phyloP scores from a whole-genome alignment of 2,888 invertebrate species.

The Loripinus fragilis region DNA sequence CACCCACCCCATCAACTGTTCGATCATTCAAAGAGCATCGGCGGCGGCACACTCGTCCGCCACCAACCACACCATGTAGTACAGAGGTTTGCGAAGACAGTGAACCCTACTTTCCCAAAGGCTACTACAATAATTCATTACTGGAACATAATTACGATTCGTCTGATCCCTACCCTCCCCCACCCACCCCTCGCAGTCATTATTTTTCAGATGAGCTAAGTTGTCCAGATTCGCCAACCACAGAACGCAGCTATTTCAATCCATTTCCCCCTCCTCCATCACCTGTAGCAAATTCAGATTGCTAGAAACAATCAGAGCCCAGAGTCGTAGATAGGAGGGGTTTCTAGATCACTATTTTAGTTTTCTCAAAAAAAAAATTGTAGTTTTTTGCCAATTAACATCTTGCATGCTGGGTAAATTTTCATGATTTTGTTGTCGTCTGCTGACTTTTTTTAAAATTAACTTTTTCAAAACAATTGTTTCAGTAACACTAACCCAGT shows the following conservation, averaged over 20 bases:
- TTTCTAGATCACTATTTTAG: too few species aligned
- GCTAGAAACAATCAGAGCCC: slow-evolving; percentile 47
- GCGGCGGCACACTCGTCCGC: slow-evolving; percentile 88
- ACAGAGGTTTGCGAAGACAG: slow-evolving; percentile 94
- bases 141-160: slow-evolving; percentile 85
- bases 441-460: too few species aligned
- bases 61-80: slow-evolving; percentile 94
- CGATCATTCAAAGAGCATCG: slow-evolving; percentile 86
- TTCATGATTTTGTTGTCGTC: too few species aligned
- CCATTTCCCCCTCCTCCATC: slow-evolving; percentile 94
- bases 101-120: slow-evolving; percentile 80
- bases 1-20: slow-evolving; percentile 79
- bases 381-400: too few species aligned
- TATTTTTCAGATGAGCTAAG: slow-evolving; percentile 88
- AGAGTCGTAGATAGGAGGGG: too few species aligned
- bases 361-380: too few species aligned
- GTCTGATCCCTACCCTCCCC: slow-evolving; percentile 89
- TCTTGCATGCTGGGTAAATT: too few species aligned
- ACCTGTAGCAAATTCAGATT: slow-evolving; percentile 85
- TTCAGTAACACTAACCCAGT: too few species aligned
- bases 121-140: slow-evolving; percentile 67
- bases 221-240: slow-evolving; percentile 87
- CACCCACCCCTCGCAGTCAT: slow-evolving; percentile 90
- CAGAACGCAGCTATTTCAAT: slow-evolving; percentile 89
- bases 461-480: too few species aligned